Evolutionary conservation across 1,140 invertebrate species (phyloP).

Genomic region (Zaprionus taronus): DNA sequence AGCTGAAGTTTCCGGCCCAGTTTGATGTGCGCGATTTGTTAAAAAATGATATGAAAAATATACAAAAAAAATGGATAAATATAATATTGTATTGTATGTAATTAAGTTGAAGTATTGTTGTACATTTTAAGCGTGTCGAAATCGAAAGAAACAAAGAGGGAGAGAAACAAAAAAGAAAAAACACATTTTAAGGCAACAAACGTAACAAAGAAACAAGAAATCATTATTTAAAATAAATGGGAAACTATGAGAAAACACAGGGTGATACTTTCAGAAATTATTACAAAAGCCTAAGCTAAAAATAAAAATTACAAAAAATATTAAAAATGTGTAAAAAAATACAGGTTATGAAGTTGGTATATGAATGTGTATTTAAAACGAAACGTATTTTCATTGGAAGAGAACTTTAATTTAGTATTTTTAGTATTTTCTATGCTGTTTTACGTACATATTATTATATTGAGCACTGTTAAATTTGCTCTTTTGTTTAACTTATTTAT

Average conservation of each 20-base stretch:
- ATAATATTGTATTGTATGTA: constrained; percentile 55
- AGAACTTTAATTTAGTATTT: constrained; percentile 10
- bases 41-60: constrained; percentile 36
- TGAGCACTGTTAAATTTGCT: constrained; percentile 27
- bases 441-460: constrained; percentile 37
- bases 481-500: constrained; percentile 41
- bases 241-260: constrained; percentile 83
- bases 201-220: constrained; percentile 55
- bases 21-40: constrained; percentile 76
- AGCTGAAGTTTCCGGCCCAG: constrained; percentile 62
- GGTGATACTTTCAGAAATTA: constrained; percentile 84
- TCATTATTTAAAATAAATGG: constrained; percentile 50
- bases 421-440: constrained; percentile 34
- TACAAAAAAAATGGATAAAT: constrained; percentile 36
- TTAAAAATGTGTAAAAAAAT: constrained; percentile 46
- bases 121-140: constrained; percentile 72
- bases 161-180: constrained; percentile 8
- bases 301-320: constrained; percentile 41
- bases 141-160: constrained; percentile 36
- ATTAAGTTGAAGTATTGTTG: constrained; percentile 80
- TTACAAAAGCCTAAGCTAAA: constrained; percentile 63
- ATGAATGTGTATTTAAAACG: constrained; percentile 72
- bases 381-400: constrained; percentile 33
- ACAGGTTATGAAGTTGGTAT: constrained; percentile 68
- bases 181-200: constrained; percentile 62